Evolutionary conservation across 2,797 vertebrate genomes (phyloP).

Genomic region (Muscicapa striata): DNA sequence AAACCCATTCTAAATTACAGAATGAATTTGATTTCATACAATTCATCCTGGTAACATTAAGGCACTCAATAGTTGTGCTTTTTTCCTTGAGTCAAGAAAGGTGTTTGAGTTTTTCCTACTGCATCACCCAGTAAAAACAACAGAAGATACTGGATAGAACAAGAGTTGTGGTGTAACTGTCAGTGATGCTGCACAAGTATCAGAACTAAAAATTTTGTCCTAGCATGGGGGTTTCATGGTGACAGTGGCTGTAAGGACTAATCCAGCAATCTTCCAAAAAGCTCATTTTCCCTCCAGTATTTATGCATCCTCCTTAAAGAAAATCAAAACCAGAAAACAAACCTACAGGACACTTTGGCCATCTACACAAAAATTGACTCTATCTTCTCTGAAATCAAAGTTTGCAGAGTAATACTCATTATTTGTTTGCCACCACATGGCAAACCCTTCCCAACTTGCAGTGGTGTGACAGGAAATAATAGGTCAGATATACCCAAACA

Average conservation of each 20-base stretch:
- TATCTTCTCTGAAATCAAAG: not conserved
- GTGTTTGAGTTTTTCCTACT: not conserved
- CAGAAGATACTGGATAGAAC: not conserved
- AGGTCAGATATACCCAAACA: not conserved
- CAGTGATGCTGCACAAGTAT: not conserved
- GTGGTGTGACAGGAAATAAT: not conserved
- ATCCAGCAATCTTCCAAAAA: not conserved
- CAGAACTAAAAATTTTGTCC: not conserved
- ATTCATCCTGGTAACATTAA: not conserved
- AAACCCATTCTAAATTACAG: not conserved
- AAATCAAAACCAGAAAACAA: not conserved
- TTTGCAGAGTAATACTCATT: not conserved
- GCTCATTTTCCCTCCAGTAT: not conserved
- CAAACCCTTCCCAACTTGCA: not conserved
- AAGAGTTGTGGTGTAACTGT: not conserved
- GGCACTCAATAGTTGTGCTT: not conserved
- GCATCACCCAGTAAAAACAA: not conserved
- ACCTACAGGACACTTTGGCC: not conserved
- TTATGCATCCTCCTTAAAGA: not conserved
- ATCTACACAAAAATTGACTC: not conserved
- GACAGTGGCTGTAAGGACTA: not conserved
- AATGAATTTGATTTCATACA: not conserved
- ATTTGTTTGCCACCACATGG: not conserved
- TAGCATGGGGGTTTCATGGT: not conserved
- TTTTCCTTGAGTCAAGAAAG: not conserved